Evolutionary conservation across 2,113 vertebrate species (phyloP).

Genomic region (Hippocampus zosterae): DNA sequence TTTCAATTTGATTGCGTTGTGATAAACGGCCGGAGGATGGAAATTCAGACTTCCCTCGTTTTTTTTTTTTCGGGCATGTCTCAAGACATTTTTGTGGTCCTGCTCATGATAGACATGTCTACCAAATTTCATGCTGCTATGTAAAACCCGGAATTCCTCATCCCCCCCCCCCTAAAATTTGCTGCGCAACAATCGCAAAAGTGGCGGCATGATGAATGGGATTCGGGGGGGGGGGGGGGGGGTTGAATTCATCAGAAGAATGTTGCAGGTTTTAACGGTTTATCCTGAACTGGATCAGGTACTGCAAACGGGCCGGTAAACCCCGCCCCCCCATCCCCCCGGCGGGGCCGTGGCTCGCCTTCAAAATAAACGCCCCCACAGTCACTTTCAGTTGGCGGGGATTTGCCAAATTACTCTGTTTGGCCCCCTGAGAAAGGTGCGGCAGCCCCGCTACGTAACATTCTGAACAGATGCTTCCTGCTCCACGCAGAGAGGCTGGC

Average conservation of each 20-base stretch:
- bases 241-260: constrained; percentile 3
- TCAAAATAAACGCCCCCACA: constrained; percentile 2
- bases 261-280: constrained; percentile 1
- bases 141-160: no score
- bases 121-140: no score
- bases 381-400: not conserved
- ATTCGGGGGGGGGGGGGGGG: no score
- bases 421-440: constrained; percentile 36
- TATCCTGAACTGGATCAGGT: not conserved
- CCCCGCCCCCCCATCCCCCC: no score
- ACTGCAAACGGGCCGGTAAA: not conserved
- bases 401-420: not conserved
- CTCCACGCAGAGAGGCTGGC: constrained; percentile 14
- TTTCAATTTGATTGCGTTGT: no score
- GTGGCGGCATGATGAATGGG: not conserved
- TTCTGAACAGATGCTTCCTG: constrained; percentile 69
- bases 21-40: no score
- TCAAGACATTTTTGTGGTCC: no score
- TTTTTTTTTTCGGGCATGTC: no score
- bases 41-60: no score
- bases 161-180: no score
- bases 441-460: constrained; percentile 21
- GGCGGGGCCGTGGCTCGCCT: not conserved
- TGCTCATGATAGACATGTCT: no score
- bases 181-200: not conserved